A percentile compares a stretch with the other conserved stretches of the same genome.
Evolutionary conservation across 2,797 vertebrate species (phyloP).

Genomic region (Myiothlypis coronata): DNA sequence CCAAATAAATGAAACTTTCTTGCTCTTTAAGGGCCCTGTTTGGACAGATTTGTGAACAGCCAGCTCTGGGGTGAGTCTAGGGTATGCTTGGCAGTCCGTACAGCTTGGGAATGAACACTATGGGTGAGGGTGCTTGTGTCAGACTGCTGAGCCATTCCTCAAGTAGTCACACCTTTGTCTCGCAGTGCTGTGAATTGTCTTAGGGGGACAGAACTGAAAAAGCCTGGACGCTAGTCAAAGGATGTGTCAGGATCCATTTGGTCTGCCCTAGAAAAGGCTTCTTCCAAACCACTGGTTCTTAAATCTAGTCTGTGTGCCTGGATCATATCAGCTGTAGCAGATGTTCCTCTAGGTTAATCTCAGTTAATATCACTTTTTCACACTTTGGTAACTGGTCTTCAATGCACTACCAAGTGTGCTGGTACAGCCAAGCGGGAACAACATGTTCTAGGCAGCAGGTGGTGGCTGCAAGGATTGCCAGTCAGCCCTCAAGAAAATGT

Average conservation of each 20-base stretch:
- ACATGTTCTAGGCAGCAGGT: background rate
- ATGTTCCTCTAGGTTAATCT: background rate
- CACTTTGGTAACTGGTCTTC: background rate
- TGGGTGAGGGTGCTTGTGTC: background rate
- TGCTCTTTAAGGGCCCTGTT: background rate
- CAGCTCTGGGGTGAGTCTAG: background rate
- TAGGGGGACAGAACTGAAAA: background rate
- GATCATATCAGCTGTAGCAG: background rate
- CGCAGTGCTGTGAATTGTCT: background rate
- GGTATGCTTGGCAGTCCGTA: background rate
- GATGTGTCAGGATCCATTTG: background rate
- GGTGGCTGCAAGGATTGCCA: background rate
- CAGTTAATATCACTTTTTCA: background rate
- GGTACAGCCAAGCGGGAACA: rapidly evolving
- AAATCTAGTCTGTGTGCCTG: background rate
- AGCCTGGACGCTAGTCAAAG: background rate
- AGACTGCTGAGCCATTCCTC: background rate
- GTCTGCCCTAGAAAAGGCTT: background rate
- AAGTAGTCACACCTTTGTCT: background rate
- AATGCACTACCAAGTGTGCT: background rate
- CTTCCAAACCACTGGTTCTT: background rate
- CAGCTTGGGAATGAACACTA: background rate
- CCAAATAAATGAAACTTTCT: background rate
- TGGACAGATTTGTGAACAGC: background rate
- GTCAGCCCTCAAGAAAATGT: background rate